phyloP scores from a whole-genome alignment of 2,113 vertebrate genomes.

The Dinomys branickii region DNA sequence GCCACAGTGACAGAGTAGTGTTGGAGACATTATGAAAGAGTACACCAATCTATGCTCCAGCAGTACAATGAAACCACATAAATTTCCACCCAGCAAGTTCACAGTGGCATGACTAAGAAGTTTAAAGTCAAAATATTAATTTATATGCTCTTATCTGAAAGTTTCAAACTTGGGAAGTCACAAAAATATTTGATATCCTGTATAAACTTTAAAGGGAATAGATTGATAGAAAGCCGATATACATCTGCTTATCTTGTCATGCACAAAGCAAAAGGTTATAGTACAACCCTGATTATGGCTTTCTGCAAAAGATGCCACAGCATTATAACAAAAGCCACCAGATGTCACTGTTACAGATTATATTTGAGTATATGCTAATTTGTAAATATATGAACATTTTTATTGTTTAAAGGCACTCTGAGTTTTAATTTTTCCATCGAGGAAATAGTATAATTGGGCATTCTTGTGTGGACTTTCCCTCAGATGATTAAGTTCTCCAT shows the following conservation, averaged over 20 bases:
- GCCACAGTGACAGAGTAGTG: slow-evolving; percentile 14
- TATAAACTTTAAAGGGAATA: not conserved
- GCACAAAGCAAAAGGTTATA: not conserved
- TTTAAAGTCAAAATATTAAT: not conserved
- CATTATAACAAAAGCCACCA: slow-evolving; percentile 79
- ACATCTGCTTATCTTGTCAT: not conserved
- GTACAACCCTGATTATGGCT: slow-evolving; percentile 2
- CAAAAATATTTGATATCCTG: not conserved
- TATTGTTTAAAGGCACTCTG: slow-evolving; percentile 34
- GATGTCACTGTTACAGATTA: slow-evolving; percentile 81
- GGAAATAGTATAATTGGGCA: not conserved
- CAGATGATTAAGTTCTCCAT: not conserved
- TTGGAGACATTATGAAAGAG: slow-evolving; percentile 19
- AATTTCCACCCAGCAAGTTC: slow-evolving; percentile 46
- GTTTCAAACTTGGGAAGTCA: slow-evolving; percentile 1
- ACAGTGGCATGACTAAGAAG: not conserved
- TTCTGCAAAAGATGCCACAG: slow-evolving; percentile 22
- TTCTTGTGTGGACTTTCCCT: not conserved
- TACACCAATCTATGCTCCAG: not conserved
- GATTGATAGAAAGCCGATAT: not conserved
- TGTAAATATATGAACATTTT: slow-evolving; percentile 46
- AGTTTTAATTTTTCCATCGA: slow-evolving; percentile 34
- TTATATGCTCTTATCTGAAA: slow-evolving; percentile 25
- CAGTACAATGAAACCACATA: not conserved
- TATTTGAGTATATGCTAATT: slow-evolving; percentile 64